Conservation (phyloP, 2,113 vertebrate genomes). For the Polyodon spathula region DNA sequence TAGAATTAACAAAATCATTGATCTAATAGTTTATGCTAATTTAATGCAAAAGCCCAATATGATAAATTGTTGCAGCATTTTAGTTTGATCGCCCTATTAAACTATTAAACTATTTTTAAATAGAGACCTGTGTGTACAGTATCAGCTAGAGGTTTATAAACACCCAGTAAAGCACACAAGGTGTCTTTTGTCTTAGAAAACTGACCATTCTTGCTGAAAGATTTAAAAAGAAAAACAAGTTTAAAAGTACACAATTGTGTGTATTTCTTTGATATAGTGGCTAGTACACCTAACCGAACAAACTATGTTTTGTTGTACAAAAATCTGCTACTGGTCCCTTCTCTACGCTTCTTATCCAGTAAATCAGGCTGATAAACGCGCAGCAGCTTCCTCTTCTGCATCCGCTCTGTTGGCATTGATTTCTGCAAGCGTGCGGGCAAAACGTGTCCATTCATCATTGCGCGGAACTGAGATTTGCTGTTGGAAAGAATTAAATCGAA, state of each 20-base stretch:
- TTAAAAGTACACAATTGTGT: constrained; percentile 16
- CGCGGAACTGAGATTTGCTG: constrained; percentile 91
- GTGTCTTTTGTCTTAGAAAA: constrained; percentile 7
- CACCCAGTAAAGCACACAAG: constrained; percentile 7
- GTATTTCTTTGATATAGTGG: constrained; percentile 18
- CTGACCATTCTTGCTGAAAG: constrained; percentile 5
- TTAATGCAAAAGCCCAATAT: background rate
- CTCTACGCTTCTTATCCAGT: constrained; percentile 11
- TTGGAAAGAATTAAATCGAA: constrained; percentile 23
- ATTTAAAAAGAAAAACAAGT: constrained; percentile 20
- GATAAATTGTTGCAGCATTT: background rate
- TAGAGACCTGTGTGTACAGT: constrained; percentile 29
- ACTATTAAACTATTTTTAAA: constrained; percentile 20
- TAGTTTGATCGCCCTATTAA: constrained; percentile 23
- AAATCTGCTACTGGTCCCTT: constrained; percentile 36
- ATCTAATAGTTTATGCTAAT: background rate
- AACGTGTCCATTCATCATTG: constrained; percentile 90
- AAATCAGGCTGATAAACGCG: constrained; percentile 73
- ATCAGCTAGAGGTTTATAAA: constrained; percentile 33
- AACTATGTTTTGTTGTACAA: constrained; percentile 15
- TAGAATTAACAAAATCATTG: constrained; percentile 15
- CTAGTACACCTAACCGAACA: constrained; percentile 17
- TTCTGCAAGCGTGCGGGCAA: constrained; percentile 87
- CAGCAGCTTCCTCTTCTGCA: constrained; percentile 84
- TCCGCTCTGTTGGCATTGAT: constrained; percentile 94